phyloP scores from a whole-genome alignment of 2,113 vertebrate species.

The Aramus guarauna region DNA sequence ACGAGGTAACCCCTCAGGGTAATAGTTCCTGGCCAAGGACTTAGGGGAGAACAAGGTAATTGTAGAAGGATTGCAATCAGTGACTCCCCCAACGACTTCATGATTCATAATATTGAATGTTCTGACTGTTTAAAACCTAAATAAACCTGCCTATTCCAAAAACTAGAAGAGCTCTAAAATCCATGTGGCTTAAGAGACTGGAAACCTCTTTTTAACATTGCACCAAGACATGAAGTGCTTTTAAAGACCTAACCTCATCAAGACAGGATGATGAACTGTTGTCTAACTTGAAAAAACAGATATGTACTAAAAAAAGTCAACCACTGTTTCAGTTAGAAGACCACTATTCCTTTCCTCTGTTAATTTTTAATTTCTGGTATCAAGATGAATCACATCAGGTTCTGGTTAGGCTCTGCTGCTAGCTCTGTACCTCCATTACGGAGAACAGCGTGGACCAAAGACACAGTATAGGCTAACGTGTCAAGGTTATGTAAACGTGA shows the following conservation, averaged over 20 bases:
- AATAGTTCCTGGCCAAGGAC: constrained; percentile 2
- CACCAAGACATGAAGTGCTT: background rate
- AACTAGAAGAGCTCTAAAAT: background rate
- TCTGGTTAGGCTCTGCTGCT: background rate
- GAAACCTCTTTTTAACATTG: background rate
- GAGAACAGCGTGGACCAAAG: background rate
- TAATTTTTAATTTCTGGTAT: background rate
- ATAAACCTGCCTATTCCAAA: background rate
- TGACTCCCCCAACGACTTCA: constrained; percentile 1
- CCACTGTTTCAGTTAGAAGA: background rate
- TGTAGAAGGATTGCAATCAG: constrained; percentile 32
- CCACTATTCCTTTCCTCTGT: background rate
- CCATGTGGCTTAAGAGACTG: background rate
- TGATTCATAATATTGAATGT: constrained; percentile 25
- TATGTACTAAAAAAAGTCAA: background rate
- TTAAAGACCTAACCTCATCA: background rate
- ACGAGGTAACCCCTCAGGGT: constrained; percentile 9
- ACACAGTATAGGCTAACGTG: background rate
- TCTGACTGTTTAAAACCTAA: background rate
- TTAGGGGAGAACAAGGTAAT: background rate
- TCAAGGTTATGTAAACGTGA: constrained; percentile 2
- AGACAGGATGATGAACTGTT: background rate
- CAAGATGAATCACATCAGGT: background rate
- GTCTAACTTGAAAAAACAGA: background rate
- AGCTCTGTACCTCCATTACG: background rate